Conservation (phyloP, 2,797 vertebrate genomes). For the Cygnus olor region DNA sequence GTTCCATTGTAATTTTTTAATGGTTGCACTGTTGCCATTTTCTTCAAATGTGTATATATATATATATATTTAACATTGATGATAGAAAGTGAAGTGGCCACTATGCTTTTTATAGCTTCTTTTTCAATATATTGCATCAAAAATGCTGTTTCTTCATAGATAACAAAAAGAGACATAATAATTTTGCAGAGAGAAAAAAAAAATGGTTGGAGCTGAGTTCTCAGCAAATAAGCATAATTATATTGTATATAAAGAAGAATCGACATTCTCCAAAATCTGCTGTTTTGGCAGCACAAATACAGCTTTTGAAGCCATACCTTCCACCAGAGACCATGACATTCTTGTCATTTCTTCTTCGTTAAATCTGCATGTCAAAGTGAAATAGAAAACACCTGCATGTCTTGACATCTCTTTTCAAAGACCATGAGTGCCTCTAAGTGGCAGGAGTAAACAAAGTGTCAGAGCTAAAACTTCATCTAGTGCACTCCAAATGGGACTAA, state of each 20-base stretch:
- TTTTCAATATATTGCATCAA: background rate
- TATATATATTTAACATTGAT: background rate
- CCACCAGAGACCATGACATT: constrained; percentile 54
- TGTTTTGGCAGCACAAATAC: constrained; percentile 59
- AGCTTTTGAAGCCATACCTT: constrained; percentile 28
- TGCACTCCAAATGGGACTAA: background rate
- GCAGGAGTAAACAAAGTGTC: background rate
- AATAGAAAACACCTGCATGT: constrained; percentile 54
- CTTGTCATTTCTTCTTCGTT: constrained; percentile 48
- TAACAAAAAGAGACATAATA: background rate
- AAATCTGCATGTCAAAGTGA: constrained; percentile 43
- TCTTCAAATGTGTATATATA: background rate
- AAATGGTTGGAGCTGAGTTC: background rate
- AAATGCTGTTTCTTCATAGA: background rate
- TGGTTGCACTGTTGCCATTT: background rate
- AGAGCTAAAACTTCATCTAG: background rate
- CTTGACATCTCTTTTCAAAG: background rate
- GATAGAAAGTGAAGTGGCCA: background rate
- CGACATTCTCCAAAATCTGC: constrained; percentile 53
- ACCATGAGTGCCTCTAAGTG: constrained; percentile 36
- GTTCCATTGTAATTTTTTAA: background rate
- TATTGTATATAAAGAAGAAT: constrained; percentile 46
- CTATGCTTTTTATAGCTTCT: background rate
- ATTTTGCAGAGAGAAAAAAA: background rate
- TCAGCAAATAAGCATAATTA: background rate